Conservation (phyloP, 2,797 vertebrate genomes). For the Cirrhinus mrigala region DNA sequence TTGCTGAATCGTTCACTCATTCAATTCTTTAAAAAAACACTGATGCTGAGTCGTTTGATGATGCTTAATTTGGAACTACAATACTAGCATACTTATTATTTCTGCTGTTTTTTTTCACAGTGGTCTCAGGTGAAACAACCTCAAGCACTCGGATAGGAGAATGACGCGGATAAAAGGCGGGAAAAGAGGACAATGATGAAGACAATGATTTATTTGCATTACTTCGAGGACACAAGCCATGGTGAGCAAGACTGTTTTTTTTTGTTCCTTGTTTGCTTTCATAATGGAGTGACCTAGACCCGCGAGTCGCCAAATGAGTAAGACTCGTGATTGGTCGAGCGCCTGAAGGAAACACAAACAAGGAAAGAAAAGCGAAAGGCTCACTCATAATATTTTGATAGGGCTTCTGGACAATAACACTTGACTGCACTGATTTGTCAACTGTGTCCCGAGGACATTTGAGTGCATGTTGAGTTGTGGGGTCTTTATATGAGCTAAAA, state of each 20-base stretch:
- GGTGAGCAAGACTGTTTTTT: not conserved
- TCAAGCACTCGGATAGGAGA: not conserved
- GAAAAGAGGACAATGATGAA: not conserved
- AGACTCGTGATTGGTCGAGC: slow-evolving; percentile 36
- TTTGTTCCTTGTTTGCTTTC: slow-evolving; percentile 19
- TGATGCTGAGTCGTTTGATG: too few species aligned
- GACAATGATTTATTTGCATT: not conserved
- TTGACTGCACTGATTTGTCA: slow-evolving; percentile 35
- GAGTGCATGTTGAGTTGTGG: not conserved
- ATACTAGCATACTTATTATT: too few species aligned
- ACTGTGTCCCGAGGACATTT: not conserved
- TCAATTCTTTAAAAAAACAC: too few species aligned
- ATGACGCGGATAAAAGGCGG: not conserved
- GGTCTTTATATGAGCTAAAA: not conserved
- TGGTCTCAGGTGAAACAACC: not conserved
- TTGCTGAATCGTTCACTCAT: too few species aligned
- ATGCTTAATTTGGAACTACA: too few species aligned
- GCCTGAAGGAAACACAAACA: slow-evolving; percentile 52
- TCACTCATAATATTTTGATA: slow-evolving; percentile 62
- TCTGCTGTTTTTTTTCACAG: not conserved
- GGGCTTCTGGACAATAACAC: slow-evolving; percentile 51
- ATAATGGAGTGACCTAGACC: slow-evolving; percentile 37
- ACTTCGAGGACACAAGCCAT: not conserved
- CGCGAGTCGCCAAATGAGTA: slow-evolving; percentile 37
- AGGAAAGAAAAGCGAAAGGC: slow-evolving; percentile 34